A percentile compares a stretch with the other conserved stretches of the same genome.
Evolutionary conservation across 2,113 vertebrate genomes (phyloP).

Genomic region (Hemicordylus capensis): DNA sequence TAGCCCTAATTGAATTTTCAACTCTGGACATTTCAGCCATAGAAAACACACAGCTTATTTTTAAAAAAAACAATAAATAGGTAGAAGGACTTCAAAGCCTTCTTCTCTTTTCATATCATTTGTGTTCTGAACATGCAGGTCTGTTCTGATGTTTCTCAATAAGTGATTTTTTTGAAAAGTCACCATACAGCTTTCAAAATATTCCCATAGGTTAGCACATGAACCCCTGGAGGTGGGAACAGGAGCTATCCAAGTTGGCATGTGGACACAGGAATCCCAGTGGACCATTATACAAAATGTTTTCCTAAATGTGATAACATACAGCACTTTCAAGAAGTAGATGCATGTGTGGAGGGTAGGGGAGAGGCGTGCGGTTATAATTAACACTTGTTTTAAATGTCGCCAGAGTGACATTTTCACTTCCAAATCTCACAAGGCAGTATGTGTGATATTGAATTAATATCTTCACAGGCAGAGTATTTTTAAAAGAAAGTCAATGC

Average conservation of each 20-base stretch:
- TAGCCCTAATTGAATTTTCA: too few relatives aligned
- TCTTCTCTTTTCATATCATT: too few relatives aligned
- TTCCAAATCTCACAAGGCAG: constrained; percentile 58
- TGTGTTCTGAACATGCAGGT: too few relatives aligned
- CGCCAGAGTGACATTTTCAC: constrained; percentile 55
- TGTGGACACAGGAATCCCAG: background rate
- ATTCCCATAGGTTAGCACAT: background rate
- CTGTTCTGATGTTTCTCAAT: background rate
- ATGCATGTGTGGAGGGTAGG: background rate
- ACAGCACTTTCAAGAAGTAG: background rate
- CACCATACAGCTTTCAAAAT: background rate
- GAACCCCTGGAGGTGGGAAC: background rate
- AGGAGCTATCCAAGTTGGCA: background rate
- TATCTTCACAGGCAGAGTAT: constrained; percentile 54
- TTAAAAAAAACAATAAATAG: too few relatives aligned
- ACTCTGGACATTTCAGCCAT: too few relatives aligned
- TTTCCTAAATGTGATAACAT: constrained; percentile 35
- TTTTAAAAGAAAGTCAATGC: constrained; percentile 60
- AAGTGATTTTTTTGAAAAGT: background rate
- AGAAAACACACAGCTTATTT: too few relatives aligned
- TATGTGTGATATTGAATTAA: constrained; percentile 61
- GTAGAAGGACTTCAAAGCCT: too few relatives aligned
- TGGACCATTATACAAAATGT: background rate
- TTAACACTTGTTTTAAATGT: constrained; percentile 53
- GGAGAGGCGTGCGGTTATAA: constrained; percentile 27